Conservation (phyloP, 2,797 vertebrate genomes). For the Muraenolepis orangiensis region DNA sequence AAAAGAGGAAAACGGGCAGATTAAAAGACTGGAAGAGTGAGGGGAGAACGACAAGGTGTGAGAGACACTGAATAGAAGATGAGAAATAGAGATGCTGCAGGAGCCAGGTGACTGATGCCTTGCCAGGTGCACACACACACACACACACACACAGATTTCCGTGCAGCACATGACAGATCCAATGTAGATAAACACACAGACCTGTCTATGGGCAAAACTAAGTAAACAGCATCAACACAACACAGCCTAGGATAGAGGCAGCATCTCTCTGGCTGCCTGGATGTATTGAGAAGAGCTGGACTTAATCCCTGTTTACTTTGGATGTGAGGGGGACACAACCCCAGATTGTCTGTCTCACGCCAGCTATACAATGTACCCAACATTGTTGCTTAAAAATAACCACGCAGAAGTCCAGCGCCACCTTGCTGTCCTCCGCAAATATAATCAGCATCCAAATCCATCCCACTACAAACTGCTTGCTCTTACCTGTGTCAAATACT, state of each 20-base stretch:
- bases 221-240: background rate
- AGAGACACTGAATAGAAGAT: background rate
- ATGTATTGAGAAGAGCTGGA: background rate
- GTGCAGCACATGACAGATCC: constrained; percentile 24
- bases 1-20: background rate
- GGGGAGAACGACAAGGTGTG: background rate
- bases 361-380: background rate
- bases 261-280: background rate
- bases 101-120: constrained; percentile 36
- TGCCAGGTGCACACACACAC: constrained; percentile 12
- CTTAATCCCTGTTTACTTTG: background rate
- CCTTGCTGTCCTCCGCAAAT: background rate
- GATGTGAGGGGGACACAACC: background rate
- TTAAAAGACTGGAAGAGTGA: background rate
- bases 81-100: constrained; percentile 11
- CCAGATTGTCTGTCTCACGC: background rate
- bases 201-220: background rate
- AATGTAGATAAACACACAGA: background rate
- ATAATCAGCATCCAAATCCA: background rate
- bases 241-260: background rate
- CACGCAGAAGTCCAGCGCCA: background rate
- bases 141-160: constrained; percentile 11
- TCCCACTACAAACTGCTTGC: background rate
- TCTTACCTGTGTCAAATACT: background rate
- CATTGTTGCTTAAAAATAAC: background rate